Evolutionary conservation across 2,888 invertebrate genomes (phyloP), one percentile per base, ranked within the genome.

Genomic region (Lobophora halterata): DNA sequence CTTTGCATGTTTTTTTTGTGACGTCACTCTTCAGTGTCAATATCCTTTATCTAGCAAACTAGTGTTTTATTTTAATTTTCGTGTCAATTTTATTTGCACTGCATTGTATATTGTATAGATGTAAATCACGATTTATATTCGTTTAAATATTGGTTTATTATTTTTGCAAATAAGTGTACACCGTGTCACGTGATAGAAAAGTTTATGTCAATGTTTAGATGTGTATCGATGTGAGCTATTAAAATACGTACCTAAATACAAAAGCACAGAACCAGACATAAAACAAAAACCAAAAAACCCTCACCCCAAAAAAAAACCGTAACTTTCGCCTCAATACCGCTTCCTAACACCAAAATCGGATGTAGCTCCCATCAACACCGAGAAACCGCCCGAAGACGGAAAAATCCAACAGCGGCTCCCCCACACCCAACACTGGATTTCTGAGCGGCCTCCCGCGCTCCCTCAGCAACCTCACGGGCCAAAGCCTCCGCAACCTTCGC

Each of bases 391-490:
- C 52, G 25, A 67, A 58, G 34, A 47, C 43, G 36, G 66, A 60
- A 36, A 65, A 66, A 49, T 55, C 55, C 18, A 35, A 41, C 23
- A 55, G 46, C 28, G 25, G 20, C 35, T 42, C 51, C 0, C 59
- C 62, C 2, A 37, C 50, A 3, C 66, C 52, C 18, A 60, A 67
- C 58, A 61, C 69, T 10, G 74, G 85, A 44, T 87, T 88, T 67
- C 77, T 88, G 1, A 76, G 76, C 66, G 85, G 80, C 0, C 66
- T 88, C 5, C 88, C 88, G 1, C 52, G 88, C 1, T 86, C 87
- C 0, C 69, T 88, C 2, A 82, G 81, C 69, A 87, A 85, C 59
- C 72, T 88, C 8, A 88, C 88, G 9, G 85, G 86, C 0, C 88
- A 88, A 61, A 82, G 82, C 41, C 43, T 86, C 0, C 49, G 81